Base-by-base conservation (phyloP, 2,113 vertebrate species). In the Saccopteryx bilineata region DNA sequence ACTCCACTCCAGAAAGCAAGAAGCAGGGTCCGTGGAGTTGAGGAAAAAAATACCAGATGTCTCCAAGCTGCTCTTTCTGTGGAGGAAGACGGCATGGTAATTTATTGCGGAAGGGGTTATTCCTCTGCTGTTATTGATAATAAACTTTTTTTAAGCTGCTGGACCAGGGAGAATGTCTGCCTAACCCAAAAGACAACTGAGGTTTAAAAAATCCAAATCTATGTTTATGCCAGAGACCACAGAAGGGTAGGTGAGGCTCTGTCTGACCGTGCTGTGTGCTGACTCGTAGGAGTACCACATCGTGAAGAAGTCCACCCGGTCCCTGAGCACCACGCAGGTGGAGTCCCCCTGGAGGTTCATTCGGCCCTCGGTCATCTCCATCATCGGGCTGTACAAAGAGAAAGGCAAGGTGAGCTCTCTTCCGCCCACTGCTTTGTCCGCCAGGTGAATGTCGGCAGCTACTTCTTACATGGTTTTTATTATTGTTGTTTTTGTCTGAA, bases 381-480 rank as follows among this genome's bases (percentile, higher is more conserved):
- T 99, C 94, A 99, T 99, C 0, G 99, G 99, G 90, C 98, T 99
- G 96, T 99, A 99, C 99, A 99, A 99, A 98, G 99, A 99, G 92
- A 99, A 99, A 97, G 99, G 99, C 97, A 99, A 99, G 99, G 99
- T 99, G 98, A 99, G 99, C 75, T 14, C 74, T 92, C 84, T 60
- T 87, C 9, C 60, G 6, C 26, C 4, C 48, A 1, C 9, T 2
- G 1, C 46, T 52, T 39, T 79, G 33, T 23, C 23, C 28, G 33
- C 54, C 24, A 17, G 11, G 48, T 15, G 63, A 81, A 71, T 1
- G 17, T 63, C 71, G 24, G 26, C 28, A 12, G 54, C 0, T 50
- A 5, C 39, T 33, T 83, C 31, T 72, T 52, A 56, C 65, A 31
- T 31, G 13, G 66, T 15, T 74, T 58, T 69, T 18, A 31, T 18